These are phyloP conservation scores for Andrena praecox DNA, from an alignment of 2,888 invertebrate genomes.

Conservation along the genomic window DNA sequence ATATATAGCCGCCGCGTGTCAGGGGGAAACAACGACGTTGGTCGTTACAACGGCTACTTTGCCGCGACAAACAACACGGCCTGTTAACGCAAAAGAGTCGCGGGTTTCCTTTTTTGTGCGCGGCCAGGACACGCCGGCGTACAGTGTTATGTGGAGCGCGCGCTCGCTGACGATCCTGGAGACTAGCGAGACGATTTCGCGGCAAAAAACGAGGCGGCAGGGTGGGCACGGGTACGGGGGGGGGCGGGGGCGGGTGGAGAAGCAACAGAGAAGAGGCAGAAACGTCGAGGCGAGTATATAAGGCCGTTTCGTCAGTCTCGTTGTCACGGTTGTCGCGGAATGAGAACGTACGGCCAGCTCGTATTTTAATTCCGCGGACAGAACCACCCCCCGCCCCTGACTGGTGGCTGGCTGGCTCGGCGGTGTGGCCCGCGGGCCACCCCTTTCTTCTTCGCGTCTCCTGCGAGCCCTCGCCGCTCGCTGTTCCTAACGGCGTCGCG, in stretches of 20 bases:
- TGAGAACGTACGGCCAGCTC: slow-evolving; percentile 84
- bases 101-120: slow-evolving; percentile 27
- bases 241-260: slow-evolving; percentile 41
- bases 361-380: slow-evolving; percentile 84
- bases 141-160: slow-evolving; percentile 51
- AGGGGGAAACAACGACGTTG: background rate
- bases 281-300: slow-evolving; percentile 76
- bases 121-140: slow-evolving; percentile 9
- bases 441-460: slow-evolving; percentile 78
- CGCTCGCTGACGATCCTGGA: slow-evolving; percentile 66
- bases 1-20: slow-evolving; percentile 35
- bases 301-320: slow-evolving; percentile 83
- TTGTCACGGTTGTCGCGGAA: slow-evolving; percentile 82
- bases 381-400: slow-evolving; percentile 64
- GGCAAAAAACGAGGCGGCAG: slow-evolving; percentile 37
- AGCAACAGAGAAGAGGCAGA: slow-evolving; percentile 61
- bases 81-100: slow-evolving; percentile 56
- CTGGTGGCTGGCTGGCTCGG: slow-evolving; percentile 47
- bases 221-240: slow-evolving; percentile 29
- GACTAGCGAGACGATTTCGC: slow-evolving; percentile 68
- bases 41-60: slow-evolving; percentile 56
- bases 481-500: slow-evolving; percentile 65
- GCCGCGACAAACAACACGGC: slow-evolving; percentile 44
- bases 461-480: slow-evolving; percentile 69
- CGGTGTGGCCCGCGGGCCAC: slow-evolving; percentile 61